Evolutionary conservation across 2,888 invertebrate species (phyloP).

Genomic region (Philonicus albiceps): DNA sequence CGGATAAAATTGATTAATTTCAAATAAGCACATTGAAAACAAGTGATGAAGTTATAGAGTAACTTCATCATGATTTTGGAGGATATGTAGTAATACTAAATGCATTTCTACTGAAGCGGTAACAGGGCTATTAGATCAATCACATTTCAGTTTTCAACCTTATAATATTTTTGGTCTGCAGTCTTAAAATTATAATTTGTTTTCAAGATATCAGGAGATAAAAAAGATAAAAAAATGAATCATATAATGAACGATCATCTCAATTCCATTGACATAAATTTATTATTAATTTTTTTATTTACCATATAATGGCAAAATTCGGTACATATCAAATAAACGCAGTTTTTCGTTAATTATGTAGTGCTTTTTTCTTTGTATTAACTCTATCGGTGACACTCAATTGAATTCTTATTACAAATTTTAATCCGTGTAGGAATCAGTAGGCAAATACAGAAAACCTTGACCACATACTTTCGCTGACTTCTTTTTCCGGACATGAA

Average conservation of each 20-base stretch:
- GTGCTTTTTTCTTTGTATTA: neutral
- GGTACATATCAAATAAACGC: no score
- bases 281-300: neutral
- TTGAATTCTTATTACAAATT: neutral
- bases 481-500: neutral
- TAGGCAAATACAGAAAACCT: neutral
- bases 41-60: neutral
- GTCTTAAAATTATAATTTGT: neutral
- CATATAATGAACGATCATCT: neutral
- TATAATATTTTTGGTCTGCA: neutral
- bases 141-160: neutral
- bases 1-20: neutral
- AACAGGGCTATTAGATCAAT: neutral
- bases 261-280: neutral
- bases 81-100: neutral
- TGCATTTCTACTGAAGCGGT: neutral
- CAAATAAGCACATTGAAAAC: neutral
- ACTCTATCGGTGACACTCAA: no score
- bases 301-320: no score
- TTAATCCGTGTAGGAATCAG: neutral
- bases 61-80: neutral
- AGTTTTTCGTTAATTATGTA: no score
- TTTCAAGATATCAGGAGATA: neutral
- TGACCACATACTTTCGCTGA: neutral
- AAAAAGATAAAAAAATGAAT: neutral